Base-by-base conservation (phyloP, 2,888 invertebrate species). In the Lasioglossum oenotherae region DNA sequence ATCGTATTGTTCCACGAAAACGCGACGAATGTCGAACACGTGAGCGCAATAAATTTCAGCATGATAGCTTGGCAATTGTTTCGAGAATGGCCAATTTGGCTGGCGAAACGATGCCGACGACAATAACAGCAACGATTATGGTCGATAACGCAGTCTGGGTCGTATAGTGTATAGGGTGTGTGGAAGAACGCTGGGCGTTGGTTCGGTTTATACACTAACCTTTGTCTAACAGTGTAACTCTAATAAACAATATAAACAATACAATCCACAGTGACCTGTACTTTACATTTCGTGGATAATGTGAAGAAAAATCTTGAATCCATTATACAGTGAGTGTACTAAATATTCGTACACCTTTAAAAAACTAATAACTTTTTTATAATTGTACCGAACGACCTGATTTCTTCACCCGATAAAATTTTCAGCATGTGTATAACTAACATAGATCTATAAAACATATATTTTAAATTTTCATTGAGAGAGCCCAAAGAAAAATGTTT, bases 81-180 rank as follows among this genome's bases (percentile, higher is more conserved):
- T 80, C 78, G 73, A 75, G 77, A 87, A 83, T 76, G 80, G 83
- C 72, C 87, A 87, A 87, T 87, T 87, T 87, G 72, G 77, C 27
- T 44, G 67, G 53, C 71, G 64, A 80, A 80, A 79, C 73, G 60
- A 81, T 81, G 72, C 72, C 75, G 83, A 80, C 77, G 81, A 86
- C 81, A 77, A 86, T 82, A 44, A 76, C 75, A 14, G 71, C 38
- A 60, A 85, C 75, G 60, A 60, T 81, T 72, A 57, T 57, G 46
- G 27, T 41, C 53, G 75, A 85, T 31, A 74, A 84, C 49, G 38
- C 60, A 71, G 64, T 35, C 84, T 75, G 38, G 49, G 14, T 69
- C 27, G 71, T 31, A 38, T 41, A 69, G 46, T 71, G 16, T 76
- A 76, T 14, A 31, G 71, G 53, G n/a, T 53, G 78, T 76, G 46